Conservation (phyloP, 2,888 invertebrate species). For the Desoria tigrina region DNA sequence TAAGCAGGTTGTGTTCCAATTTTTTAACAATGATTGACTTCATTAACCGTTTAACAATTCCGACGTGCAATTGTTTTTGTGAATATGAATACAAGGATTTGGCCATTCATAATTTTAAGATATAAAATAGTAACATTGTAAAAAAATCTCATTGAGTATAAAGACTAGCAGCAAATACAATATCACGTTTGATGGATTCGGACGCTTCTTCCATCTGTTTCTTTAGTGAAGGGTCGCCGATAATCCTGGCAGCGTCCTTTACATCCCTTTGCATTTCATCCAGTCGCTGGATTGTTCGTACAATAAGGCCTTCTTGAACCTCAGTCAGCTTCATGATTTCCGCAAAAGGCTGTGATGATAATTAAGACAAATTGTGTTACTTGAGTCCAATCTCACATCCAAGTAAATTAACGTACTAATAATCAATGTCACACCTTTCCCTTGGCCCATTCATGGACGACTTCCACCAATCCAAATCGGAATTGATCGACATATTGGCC, state of each 20-base stretch:
- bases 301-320: constrained; percentile 96
- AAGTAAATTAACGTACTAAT: too few relatives aligned
- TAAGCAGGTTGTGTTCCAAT: too few relatives aligned
- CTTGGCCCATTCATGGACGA: constrained; percentile 94
- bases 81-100: too few relatives aligned
- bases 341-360: constrained; percentile 87
- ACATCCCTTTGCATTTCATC: constrained; percentile 90
- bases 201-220: constrained; percentile 95
- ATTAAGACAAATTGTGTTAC: constrained; percentile 41
- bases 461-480: constrained; percentile 89
- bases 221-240: constrained; percentile 87
- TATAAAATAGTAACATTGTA: too few relatives aligned
- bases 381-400: too few relatives aligned
- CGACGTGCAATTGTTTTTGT: too few relatives aligned
- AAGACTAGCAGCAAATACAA: constrained; percentile 95
- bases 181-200: constrained; percentile 89
- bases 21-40: too few relatives aligned
- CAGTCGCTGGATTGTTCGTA: constrained; percentile 92
- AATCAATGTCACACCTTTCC: too few relatives aligned
- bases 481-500: constrained; percentile 65
- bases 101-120: too few relatives aligned
- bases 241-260: constrained; percentile 85
- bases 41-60: too few relatives aligned
- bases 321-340: constrained; percentile 91
- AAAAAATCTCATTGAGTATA: constrained; percentile 76